A percentile compares a stretch with the other conserved stretches of the same genome.
phyloP scores from a whole-genome alignment of 2,888 invertebrate genomes.

The Mesochorus sp. region DNA sequence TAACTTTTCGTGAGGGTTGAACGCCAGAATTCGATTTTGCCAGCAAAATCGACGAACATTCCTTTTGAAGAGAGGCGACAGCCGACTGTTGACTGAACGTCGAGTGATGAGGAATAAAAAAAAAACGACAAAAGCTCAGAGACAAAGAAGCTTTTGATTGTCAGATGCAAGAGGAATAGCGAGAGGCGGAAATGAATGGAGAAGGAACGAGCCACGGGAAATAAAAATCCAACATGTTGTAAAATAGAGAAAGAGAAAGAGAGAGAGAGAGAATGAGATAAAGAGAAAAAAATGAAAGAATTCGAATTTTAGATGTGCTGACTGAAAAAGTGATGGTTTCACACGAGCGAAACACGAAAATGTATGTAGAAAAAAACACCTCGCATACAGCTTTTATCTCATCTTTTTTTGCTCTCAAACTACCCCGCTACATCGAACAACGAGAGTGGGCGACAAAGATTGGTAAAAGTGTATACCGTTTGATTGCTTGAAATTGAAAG shows the following conservation, averaged over 20 bases:
- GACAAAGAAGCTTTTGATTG: neutral
- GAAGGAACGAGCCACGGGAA: too few relatives aligned
- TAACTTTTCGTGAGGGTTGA: neutral
- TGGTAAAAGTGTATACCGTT: too few relatives aligned
- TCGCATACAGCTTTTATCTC: neutral
- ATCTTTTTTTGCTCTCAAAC: neutral
- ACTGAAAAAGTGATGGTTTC: slow-evolving; percentile 6
- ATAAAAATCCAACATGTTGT: too few relatives aligned
- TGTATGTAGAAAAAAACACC: neutral
- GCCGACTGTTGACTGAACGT: slow-evolving; percentile 6
- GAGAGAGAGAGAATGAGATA: neutral
- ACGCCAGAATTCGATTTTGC: neutral
- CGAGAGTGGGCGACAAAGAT: too few relatives aligned
- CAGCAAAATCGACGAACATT: neutral
- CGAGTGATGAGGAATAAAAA: slow-evolving; percentile 1
- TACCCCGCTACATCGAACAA: too few relatives aligned
- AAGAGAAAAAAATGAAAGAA: neutral
- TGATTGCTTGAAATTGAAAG: too few relatives aligned
- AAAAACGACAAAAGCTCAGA: neutral
- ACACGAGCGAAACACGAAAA: neutral
- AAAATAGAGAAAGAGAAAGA: neutral
- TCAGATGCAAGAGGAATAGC: too few relatives aligned
- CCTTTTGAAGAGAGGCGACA: neutral
- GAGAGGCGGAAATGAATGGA: too few relatives aligned
- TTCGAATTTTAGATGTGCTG: slow-evolving; percentile 16